phyloP scores from a whole-genome alignment of 2,888 invertebrate species.

The Diarsia mendica region DNA sequence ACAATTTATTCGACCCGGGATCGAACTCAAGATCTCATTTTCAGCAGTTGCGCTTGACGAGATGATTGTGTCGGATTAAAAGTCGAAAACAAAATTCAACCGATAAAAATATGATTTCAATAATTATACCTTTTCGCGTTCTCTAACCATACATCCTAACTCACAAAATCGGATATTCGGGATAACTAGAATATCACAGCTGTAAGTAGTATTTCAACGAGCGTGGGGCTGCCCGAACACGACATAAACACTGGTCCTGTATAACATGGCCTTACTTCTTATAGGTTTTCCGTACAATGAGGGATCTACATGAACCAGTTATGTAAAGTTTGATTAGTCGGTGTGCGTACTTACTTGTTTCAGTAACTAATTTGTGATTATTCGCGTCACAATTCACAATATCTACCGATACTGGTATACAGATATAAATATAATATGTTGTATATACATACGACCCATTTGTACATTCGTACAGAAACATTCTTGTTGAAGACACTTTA shows the following conservation, averaged over 20 bases:
- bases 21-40: too few species aligned
- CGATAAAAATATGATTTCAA: too few species aligned
- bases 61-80: neutral
- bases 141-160: neutral
- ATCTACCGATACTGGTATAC: too few species aligned
- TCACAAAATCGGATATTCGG: neutral
- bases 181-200: neutral
- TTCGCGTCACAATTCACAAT: neutral
- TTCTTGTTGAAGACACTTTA: neutral
- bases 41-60: too few species aligned
- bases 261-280: too few species aligned
- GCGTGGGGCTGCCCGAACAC: neutral
- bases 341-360: neutral
- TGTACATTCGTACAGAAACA: slow-evolving; percentile 5
- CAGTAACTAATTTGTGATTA: neutral
- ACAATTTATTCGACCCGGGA: too few species aligned
- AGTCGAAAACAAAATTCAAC: neutral
- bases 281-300: too few species aligned
- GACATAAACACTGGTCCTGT: neutral
- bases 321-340: too few species aligned
- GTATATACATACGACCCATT: slow-evolving; percentile 1
- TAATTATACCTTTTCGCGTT: too few species aligned
- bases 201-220: neutral
- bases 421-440: too few species aligned
- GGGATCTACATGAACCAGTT: too few species aligned